Evolutionary conservation across 92 coral and sea anemone genomes (phyloP), one percentile per base, ranked within the genome.

Genomic region (Paragorgia papillata): DNA sequence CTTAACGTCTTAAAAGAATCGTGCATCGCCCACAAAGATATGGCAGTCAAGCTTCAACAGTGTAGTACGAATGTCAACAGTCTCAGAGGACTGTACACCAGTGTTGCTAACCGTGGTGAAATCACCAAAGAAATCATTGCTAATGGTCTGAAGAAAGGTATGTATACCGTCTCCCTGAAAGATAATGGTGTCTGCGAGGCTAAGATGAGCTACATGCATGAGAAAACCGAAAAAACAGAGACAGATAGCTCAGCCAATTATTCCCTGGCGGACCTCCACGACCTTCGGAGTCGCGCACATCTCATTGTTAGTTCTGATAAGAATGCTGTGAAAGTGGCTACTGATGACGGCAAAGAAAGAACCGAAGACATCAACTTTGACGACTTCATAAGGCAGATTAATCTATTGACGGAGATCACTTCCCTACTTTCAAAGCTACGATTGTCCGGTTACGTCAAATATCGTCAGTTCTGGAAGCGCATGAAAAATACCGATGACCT

Each of bases 251-350:
- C 30, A 53, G 81, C 89, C 19, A 87, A 14, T 18, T 88, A 93
- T 83, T 69, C 57, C 22, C 57, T 91, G 85, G 60, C 83, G 44
- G 98, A 94, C 3, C 87, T 94, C 19, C 88, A 80, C 53, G 98
- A 94, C 66, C 84, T 94, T 61, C 64, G 97, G 70, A 91, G 98
- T 71, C 94, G 98, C 44, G 98, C 98, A 35, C 95, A 91, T 70
- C 88, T 94, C 24, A 91, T 94, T 55, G 81, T 94, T 22, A 94
- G 86, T 74, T 80, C 98, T 2, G 95, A 89, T 30, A 86, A 83
- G 76, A 84, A 82, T 55, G 49, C 48, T 7, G 15, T 31, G 20
- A 71, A 71, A 58, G 50, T 35, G 7, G 54, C 80, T 66, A 62
- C 55, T 40, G 35, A 46, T 33, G 26, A 2, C 29, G 12, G 29